Percentiles rank a stretch among this genome's conserved stretches.
Conservation (phyloP, 64 coral and sea anemone genomes). For the Catalaphyllia jardinei region DNA sequence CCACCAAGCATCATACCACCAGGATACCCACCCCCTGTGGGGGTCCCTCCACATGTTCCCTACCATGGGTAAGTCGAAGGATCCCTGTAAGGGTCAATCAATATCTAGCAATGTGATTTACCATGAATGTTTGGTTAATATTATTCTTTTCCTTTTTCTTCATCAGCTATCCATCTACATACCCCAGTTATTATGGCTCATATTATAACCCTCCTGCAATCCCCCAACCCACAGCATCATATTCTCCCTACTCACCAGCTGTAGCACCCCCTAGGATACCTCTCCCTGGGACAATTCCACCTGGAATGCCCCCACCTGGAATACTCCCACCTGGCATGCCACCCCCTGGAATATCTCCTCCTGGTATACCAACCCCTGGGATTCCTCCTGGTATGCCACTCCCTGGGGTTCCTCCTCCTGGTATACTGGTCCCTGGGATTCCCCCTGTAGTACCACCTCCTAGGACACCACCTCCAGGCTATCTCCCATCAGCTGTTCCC, state of each 20-base stretch:
- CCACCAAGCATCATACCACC: not conserved
- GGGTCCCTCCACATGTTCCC: conserved; percentile 36
- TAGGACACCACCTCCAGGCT: not conserved
- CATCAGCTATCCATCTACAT: not conserved
- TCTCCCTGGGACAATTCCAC: conserved; percentile 6
- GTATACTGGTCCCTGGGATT: conserved; percentile 14
- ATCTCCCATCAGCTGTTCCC: not conserved
- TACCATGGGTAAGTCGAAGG: conserved; percentile 28
- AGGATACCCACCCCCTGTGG: not conserved
- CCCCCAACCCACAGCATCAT: conserved; percentile 28
- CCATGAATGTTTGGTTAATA: not conserved
- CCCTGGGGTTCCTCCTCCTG: conserved; percentile 19
- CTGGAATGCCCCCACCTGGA: conserved; percentile 7
- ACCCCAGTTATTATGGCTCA: conserved; percentile 34
- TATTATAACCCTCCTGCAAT: conserved; percentile 17
- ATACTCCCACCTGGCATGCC: not conserved
- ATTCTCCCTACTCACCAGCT: not conserved
- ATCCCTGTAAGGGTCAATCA: not conserved
- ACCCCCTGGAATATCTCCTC: conserved; percentile 6
- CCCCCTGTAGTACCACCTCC: not conserved
- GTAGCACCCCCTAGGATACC: not conserved
- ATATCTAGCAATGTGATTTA: not conserved
- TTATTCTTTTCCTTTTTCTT: not conserved
- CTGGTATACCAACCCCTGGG: not conserved
- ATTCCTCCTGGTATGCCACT: conserved; percentile 18